Percentiles rank a stretch among this genome's conserved stretches.
These are phyloP conservation scores for Leptothorax acervorum DNA, from an alignment of 2,888 invertebrate species.

Conservation along the genomic window DNA sequence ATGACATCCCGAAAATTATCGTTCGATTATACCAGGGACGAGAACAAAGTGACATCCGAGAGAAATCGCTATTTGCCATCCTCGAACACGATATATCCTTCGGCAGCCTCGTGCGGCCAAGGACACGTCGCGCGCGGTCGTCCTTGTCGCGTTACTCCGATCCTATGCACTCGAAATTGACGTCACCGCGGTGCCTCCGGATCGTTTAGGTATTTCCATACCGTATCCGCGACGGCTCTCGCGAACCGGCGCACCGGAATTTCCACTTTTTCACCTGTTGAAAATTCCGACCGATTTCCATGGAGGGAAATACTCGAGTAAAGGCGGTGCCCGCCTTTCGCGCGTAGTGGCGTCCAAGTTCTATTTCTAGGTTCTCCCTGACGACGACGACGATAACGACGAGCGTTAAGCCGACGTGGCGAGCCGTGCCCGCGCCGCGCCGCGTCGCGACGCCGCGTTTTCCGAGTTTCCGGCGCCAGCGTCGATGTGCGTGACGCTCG, in stretches of 20 bases:
- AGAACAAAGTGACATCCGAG: neutral
- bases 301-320: neutral
- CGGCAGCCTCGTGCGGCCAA: neutral
- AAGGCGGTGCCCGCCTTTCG: neutral
- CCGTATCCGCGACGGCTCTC: neutral
- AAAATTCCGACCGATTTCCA: constrained; percentile 59
- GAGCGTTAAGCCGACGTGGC: constrained; percentile 18
- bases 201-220: constrained; percentile 1
- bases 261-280: constrained; percentile 63
- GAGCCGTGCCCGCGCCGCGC: neutral
- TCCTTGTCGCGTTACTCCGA: constrained; percentile 12
- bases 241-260: constrained; percentile 51
- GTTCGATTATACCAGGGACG: neutral
- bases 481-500: constrained; percentile 58
- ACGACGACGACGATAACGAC: constrained; percentile 6
- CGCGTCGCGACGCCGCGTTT: constrained; percentile 46
- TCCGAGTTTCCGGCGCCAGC: constrained; percentile 56
- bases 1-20: neutral
- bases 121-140: neutral
- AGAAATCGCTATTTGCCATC: neutral
- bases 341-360: constrained; percentile 43
- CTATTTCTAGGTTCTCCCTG: constrained; percentile 61
- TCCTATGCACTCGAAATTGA: constrained; percentile 36
- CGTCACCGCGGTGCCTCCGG: neutral
- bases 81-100: neutral